These are phyloP conservation scores for Andrena minutula DNA, from an alignment of 2,888 invertebrate genomes.

Conservation along the genomic window DNA sequence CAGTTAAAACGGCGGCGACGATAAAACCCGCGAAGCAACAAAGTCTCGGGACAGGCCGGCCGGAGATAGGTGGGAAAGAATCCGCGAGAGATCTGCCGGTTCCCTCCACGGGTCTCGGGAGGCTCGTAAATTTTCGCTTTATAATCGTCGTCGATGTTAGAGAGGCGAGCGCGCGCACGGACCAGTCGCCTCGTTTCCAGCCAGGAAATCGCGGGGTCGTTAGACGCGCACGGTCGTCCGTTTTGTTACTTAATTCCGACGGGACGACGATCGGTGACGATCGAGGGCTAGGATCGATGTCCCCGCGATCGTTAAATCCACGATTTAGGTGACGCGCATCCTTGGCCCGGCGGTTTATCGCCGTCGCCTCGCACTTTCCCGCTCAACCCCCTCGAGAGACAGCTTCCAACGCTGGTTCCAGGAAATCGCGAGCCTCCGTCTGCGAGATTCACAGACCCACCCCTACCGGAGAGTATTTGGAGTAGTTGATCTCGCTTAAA, in stretches of 20 bases:
- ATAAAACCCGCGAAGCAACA: slow-evolving; percentile 69
- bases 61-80: slow-evolving; percentile 38
- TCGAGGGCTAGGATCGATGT: slow-evolving; percentile 65
- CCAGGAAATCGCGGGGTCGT: slow-evolving; percentile 36
- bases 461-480: too few species aligned
- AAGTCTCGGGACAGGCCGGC: slow-evolving; percentile 42
- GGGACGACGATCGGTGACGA: slow-evolving; percentile 50
- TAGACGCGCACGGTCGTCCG: slow-evolving; percentile 36
- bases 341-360: slow-evolving; percentile 51
- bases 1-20: slow-evolving; percentile 67
- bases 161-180: slow-evolving; percentile 11
- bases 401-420: neutral
- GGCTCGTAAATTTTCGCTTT: slow-evolving; percentile 77
- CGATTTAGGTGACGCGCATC: slow-evolving; percentile 61
- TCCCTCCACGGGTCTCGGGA: slow-evolving; percentile 21
- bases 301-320: slow-evolving; percentile 65
- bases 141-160: slow-evolving; percentile 71
- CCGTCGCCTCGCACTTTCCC: slow-evolving; percentile 18
- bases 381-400: neutral
- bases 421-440: slow-evolving; percentile 2
- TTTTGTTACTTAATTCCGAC: slow-evolving; percentile 68
- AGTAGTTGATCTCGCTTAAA: neutral
- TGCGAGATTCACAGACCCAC: too few species aligned
- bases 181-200: slow-evolving; percentile 22
- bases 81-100: slow-evolving; percentile 28